These are phyloP conservation scores for Nomada fabriciana DNA, from an alignment of 2,888 invertebrate species.

Conservation along the genomic window DNA sequence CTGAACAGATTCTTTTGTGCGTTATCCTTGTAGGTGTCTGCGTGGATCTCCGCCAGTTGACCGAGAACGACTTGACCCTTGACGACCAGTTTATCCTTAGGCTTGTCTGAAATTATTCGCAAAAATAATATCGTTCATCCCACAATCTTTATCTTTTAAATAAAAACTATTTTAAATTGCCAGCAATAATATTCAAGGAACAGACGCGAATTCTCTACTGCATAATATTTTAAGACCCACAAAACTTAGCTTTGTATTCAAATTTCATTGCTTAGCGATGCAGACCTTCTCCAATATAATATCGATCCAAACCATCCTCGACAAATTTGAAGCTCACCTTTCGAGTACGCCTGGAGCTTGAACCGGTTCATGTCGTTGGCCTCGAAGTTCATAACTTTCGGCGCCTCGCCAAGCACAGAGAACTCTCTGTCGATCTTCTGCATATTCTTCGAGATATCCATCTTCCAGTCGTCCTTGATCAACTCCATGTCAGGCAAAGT, in stretches of 20 bases:
- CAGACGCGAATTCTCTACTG: not conserved
- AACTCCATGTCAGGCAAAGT: constrained; percentile 85
- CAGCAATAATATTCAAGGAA: not conserved
- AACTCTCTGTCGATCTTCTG: constrained; percentile 86
- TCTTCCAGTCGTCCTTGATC: constrained; percentile 85
- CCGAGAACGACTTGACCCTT: constrained; percentile 87
- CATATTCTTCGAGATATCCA: constrained; percentile 85
- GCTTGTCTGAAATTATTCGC: constrained; percentile 76
- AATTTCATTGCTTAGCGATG: too few relatives aligned
- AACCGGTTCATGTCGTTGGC: constrained; percentile 87
- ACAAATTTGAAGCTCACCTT: constrained; percentile 83
- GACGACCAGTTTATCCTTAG: constrained; percentile 86
- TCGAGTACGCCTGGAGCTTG: constrained; percentile 85
- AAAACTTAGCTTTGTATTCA: too few relatives aligned
- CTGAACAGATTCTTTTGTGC: constrained; percentile 87
- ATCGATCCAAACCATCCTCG: not conserved
- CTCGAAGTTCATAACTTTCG: constrained; percentile 85
- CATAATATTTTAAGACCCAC: not conserved
- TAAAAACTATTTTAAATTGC: too few relatives aligned
- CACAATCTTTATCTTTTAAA: too few relatives aligned
- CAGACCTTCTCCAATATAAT: too few relatives aligned
- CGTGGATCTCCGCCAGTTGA: constrained; percentile 87
- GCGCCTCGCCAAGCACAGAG: constrained; percentile 85
- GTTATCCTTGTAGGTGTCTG: constrained; percentile 86
- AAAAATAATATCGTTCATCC: not conserved